Evolutionary conservation across 2,888 invertebrate genomes (phyloP).

Genomic region (Eupeodes latifasciatus): DNA sequence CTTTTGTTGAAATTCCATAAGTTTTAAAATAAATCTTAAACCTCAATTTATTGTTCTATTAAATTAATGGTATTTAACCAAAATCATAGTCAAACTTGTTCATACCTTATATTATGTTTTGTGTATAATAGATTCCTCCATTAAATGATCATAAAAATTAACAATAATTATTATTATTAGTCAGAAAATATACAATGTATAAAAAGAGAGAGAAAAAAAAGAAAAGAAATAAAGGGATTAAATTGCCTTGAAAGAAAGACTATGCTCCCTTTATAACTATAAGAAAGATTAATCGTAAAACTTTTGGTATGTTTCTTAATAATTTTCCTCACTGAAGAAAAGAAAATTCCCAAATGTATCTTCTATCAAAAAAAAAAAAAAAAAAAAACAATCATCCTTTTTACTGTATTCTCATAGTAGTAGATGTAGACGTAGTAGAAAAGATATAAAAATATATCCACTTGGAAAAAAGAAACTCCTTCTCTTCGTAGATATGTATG

Average conservation of each 20-base stretch:
- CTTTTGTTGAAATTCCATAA: no score
- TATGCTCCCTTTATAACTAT: no score
- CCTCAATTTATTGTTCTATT: no score
- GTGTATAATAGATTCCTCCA: not conserved
- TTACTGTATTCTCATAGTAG: constrained; percentile 18
- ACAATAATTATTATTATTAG: constrained; percentile 17
- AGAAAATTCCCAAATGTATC: constrained; percentile 24
- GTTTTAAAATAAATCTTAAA: no score
- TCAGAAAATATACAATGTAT: not conserved
- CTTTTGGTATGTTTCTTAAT: constrained; percentile 19
- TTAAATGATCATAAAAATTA: constrained; percentile 25
- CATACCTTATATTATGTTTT: no score
- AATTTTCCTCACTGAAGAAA: not conserved
- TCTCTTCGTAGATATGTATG: not conserved
- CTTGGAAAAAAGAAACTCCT: constrained; percentile 30
- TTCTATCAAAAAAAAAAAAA: constrained; percentile 11
- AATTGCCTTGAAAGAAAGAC: constrained; percentile 15
- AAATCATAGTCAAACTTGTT: no score
- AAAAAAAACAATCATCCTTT: constrained; percentile 59
- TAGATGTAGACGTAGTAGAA: not conserved
- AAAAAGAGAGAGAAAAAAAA: not conserved
- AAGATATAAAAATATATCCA: constrained; percentile 57
- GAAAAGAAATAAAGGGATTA: constrained; percentile 6
- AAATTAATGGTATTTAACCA: no score
- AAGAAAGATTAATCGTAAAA: constrained; percentile 30